Conservation (phyloP, 2,888 invertebrate species). For the Catocala nupta region DNA sequence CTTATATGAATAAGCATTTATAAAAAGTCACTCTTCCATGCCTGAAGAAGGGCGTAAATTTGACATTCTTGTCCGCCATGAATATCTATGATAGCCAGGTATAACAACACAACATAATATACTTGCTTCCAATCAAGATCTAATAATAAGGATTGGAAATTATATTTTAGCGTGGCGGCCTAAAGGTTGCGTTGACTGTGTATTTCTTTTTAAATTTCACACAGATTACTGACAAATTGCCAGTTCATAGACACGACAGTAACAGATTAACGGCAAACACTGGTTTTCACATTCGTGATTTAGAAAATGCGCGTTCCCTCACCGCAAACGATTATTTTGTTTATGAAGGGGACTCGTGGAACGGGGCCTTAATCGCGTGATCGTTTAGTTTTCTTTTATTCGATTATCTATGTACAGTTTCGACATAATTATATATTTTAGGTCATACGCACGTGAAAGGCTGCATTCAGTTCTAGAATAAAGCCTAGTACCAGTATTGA, state of each 20-base stretch:
- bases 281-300: constrained; percentile 82
- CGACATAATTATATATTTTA: neutral
- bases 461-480: no score
- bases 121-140: no score
- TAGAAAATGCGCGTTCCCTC: constrained; percentile 75
- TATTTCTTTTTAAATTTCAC: constrained; percentile 11
- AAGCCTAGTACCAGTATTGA: neutral
- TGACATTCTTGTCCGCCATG: no score
- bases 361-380: constrained; percentile 65
- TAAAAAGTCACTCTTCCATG: no score
- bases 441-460: neutral
- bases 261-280: constrained; percentile 62
- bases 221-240: constrained; percentile 56
- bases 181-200: no score
- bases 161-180: no score
- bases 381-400: constrained; percentile 71
- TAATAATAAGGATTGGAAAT: no score
- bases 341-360: constrained; percentile 61
- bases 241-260: constrained; percentile 57
- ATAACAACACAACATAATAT: no score
- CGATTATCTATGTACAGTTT: constrained; percentile 38
- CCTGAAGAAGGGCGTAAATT: no score
- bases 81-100: no score
- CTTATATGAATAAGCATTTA: no score
- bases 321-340: constrained; percentile 85